phyloP scores from a whole-genome alignment of 2,113 vertebrate genomes.

The Rhizomys pruinosus region DNA sequence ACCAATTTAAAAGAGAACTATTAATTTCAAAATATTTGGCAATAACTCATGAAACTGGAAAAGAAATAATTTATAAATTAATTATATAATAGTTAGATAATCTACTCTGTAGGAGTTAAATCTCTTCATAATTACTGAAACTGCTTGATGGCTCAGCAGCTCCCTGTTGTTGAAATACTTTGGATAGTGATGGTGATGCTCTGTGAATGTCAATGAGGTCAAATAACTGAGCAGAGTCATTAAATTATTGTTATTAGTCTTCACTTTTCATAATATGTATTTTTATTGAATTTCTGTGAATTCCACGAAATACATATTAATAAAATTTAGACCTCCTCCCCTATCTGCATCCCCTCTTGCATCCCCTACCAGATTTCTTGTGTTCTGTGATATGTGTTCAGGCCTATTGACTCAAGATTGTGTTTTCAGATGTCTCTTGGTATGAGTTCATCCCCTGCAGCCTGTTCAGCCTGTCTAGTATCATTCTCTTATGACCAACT shows the following conservation, averaged over 20 bases:
- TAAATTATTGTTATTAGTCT: not conserved
- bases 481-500: too few species aligned
- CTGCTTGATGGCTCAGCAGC: not conserved
- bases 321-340: too few species aligned
- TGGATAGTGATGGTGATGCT: not conserved
- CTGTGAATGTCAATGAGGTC: not conserved
- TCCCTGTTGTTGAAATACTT: not conserved
- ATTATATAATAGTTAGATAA: constrained; percentile 1
- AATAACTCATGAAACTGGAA: not conserved
- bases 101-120: not conserved
- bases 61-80: not conserved
- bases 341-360: too few species aligned
- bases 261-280: too few species aligned
- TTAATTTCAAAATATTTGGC: constrained; percentile 34
- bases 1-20: not conserved
- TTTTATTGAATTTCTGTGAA: too few species aligned
- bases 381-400: too few species aligned
- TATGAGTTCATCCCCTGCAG: too few species aligned
- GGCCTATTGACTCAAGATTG: too few species aligned
- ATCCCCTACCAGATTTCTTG: too few species aligned
- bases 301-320: too few species aligned
- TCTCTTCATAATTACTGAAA: constrained; percentile 25
- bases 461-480: too few species aligned
- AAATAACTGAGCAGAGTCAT: not conserved
- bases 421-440: too few species aligned